Conservation (phyloP, 2,113 vertebrate genomes). For the Nettapus auritus region DNA sequence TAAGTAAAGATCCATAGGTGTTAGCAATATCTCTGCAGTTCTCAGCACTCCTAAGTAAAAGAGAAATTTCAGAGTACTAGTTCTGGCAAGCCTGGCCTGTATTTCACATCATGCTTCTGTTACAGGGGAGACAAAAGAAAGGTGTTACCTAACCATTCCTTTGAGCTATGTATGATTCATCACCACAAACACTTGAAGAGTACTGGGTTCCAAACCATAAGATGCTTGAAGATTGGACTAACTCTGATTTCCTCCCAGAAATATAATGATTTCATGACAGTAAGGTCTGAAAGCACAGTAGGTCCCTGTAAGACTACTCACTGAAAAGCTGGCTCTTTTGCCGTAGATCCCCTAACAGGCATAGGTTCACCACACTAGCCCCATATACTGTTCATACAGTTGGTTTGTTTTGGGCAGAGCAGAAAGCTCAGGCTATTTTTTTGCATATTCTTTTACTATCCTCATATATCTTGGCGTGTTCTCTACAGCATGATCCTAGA, state of each 20-base stretch:
- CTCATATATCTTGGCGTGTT: not conserved
- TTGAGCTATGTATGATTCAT: not conserved
- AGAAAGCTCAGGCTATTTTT: not conserved
- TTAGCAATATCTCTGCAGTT: not conserved
- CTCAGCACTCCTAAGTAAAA: not conserved
- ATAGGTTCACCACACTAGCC: not conserved
- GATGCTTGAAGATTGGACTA: not conserved
- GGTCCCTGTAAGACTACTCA: not conserved
- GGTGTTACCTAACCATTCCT: not conserved
- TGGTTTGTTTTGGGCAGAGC: not conserved
- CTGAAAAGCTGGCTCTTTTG: not conserved
- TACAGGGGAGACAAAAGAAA: not conserved
- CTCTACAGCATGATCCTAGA: not conserved
- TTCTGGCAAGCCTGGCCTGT: not conserved
- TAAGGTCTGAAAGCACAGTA: too few species aligned
- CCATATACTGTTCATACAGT: not conserved
- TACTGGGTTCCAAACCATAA: too few species aligned
- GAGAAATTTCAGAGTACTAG: not conserved
- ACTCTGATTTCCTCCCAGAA: not conserved
- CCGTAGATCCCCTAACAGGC: not conserved
- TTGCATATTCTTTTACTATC: not conserved
- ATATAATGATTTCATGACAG: not conserved
- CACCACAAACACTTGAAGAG: not conserved
- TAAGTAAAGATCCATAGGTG: not conserved
- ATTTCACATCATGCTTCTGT: not conserved